These are phyloP conservation scores for Halictus quadricinctus DNA, from an alignment of 2,888 invertebrate species.

Conservation along the genomic window DNA sequence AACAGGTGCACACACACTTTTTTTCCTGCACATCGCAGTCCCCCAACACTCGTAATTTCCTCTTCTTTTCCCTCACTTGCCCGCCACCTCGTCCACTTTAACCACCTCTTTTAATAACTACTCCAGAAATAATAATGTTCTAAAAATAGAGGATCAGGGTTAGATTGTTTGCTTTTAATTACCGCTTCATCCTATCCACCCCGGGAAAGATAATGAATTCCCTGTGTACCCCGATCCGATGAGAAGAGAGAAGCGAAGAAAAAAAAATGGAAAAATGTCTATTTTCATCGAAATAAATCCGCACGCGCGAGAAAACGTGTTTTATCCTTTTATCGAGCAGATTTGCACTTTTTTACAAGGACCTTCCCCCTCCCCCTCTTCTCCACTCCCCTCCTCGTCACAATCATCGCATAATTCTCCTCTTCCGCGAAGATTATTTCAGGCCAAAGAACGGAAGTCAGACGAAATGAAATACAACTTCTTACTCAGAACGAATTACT, in stretches of 20 bases:
- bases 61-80: conserved; percentile 36
- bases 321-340: background rate
- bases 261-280: background rate
- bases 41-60: conserved; percentile 29
- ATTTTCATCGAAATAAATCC: background rate
- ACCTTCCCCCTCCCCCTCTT: background rate
- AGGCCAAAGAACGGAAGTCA: conserved; percentile 22
- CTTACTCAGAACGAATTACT: conserved; percentile 46
- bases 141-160: conserved; percentile 3
- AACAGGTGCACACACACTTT: conserved; percentile 38
- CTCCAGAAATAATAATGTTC: conserved; percentile 15
- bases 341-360: background rate
- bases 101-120: background rate
- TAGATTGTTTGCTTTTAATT: conserved; percentile 15
- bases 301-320: background rate
- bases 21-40: conserved; percentile 56
- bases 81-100: background rate
- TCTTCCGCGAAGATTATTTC: conserved; percentile 35
- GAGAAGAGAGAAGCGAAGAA: background rate
- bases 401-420: conserved; percentile 13
- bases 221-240: background rate
- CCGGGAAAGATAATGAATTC: background rate
- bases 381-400: background rate
- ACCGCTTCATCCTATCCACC: background rate
- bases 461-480: conserved; percentile 51